Conservation (phyloP, 2,113 vertebrate genomes). For the Heterotis niloticus region DNA sequence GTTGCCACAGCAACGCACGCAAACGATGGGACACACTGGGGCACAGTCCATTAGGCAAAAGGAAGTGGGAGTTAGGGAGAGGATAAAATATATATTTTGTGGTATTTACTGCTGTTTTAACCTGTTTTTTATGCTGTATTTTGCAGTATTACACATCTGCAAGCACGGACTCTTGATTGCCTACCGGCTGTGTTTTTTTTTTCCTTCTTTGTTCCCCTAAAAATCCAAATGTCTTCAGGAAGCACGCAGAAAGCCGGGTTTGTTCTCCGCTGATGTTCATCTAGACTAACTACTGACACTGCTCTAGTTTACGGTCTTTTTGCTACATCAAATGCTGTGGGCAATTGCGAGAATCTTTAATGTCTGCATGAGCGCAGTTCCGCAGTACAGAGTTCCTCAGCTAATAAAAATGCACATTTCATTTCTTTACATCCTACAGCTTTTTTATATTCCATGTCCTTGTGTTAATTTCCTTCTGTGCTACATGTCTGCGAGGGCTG, state of each 20-base stretch:
- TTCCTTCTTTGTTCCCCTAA: constrained; percentile 23
- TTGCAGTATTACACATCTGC: constrained; percentile 55
- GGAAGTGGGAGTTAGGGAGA: background rate
- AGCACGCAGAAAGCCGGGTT: background rate
- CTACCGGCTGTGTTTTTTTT: constrained; percentile 33
- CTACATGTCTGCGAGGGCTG: too few relatives aligned
- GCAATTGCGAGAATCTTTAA: background rate
- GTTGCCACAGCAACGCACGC: constrained; percentile 52
- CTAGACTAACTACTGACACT: background rate
- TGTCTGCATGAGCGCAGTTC: background rate
- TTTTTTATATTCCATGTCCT: background rate
- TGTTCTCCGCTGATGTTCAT: background rate
- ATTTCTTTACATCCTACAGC: background rate
- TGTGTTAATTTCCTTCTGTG: too few relatives aligned
- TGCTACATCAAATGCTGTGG: background rate
- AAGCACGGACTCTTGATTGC: constrained; percentile 28
- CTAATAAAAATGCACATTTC: background rate
- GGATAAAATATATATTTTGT: constrained; percentile 11
- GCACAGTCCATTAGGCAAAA: constrained; percentile 51
- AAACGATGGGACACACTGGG: constrained; percentile 39
- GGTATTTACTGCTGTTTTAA: constrained; percentile 59
- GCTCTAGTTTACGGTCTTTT: background rate
- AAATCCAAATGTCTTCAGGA: background rate
- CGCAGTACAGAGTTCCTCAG: background rate
- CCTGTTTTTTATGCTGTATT: constrained; percentile 55